phyloP scores from a whole-genome alignment of 2,888 invertebrate genomes.

The Heterodera filipjevi region DNA sequence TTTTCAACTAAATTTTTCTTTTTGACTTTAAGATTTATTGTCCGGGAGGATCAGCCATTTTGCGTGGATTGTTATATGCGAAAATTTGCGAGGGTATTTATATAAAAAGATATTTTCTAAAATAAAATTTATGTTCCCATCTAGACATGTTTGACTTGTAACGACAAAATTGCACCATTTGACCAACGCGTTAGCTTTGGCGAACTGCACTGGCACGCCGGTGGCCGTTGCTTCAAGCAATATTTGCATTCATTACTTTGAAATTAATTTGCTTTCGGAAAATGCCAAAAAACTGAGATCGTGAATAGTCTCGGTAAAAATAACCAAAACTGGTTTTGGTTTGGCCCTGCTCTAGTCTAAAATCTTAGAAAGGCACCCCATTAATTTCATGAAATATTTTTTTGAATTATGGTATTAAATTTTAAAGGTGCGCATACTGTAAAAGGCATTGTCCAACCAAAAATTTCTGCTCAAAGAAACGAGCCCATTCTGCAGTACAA shows the following conservation, averaged over 20 bases:
- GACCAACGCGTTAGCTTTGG: slow-evolving; percentile 60
- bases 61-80: slow-evolving; percentile 62
- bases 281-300: too few relatives aligned
- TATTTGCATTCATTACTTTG: background rate
- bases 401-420: background rate
- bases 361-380: too few relatives aligned
- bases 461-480: slow-evolving; percentile 77
- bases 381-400: background rate
- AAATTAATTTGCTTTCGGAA: background rate
- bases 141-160: slow-evolving; percentile 77
- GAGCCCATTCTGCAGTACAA: slow-evolving; percentile 74
- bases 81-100: slow-evolving; percentile 57
- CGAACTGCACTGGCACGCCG: slow-evolving; percentile 64
- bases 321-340: too few relatives aligned
- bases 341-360: too few relatives aligned
- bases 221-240: slow-evolving; percentile 56
- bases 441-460: slow-evolving; percentile 62
- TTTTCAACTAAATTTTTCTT: background rate
- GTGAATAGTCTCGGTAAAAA: too few relatives aligned
- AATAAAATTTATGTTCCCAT: slow-evolving; percentile 26
- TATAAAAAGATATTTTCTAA: background rate
- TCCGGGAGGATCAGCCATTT: slow-evolving; percentile 57
- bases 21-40: slow-evolving; percentile 47
- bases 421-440: slow-evolving; percentile 56
- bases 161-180: slow-evolving; percentile 68